phyloP scores from a whole-genome alignment of 2,113 vertebrate species.

The Pygoscelis adeliae region DNA sequence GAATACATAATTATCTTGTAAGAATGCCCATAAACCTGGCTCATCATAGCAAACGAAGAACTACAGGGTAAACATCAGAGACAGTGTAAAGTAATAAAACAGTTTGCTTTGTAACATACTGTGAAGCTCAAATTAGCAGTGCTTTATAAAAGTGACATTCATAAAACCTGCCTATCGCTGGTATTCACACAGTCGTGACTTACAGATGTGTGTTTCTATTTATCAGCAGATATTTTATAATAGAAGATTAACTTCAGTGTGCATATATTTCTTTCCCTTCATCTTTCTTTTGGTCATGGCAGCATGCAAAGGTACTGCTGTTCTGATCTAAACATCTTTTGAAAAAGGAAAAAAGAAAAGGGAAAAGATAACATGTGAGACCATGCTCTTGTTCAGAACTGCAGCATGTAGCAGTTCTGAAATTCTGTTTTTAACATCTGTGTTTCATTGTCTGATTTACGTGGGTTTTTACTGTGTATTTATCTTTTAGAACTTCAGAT shows the following conservation, averaged over 20 bases:
- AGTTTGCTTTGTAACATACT: not conserved
- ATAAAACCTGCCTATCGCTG: not conserved
- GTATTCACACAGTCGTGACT: not conserved
- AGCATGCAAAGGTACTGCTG: not conserved
- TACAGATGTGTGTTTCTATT: not conserved
- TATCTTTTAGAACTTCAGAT: not conserved
- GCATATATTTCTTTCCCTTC: not conserved
- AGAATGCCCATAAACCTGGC: not conserved
- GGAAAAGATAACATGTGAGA: not conserved
- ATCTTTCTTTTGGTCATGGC: not conserved
- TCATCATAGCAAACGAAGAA: not conserved
- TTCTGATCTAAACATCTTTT: not conserved
- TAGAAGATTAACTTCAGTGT: not conserved
- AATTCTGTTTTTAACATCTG: not conserved
- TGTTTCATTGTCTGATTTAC: not conserved
- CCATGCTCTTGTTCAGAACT: not conserved
- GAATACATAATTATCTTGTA: not conserved
- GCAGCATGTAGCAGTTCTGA: not conserved
- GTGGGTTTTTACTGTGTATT: not conserved
- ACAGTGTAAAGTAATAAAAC: not conserved
- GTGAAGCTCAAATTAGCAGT: conserved; percentile 1
- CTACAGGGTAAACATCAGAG: not conserved
- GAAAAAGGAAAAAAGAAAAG: not conserved
- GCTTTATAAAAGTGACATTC: not conserved
- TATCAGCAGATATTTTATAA: not conserved